These are phyloP conservation scores for Brenthis ino DNA, from an alignment of 2,888 invertebrate species.

Conservation along the genomic window DNA sequence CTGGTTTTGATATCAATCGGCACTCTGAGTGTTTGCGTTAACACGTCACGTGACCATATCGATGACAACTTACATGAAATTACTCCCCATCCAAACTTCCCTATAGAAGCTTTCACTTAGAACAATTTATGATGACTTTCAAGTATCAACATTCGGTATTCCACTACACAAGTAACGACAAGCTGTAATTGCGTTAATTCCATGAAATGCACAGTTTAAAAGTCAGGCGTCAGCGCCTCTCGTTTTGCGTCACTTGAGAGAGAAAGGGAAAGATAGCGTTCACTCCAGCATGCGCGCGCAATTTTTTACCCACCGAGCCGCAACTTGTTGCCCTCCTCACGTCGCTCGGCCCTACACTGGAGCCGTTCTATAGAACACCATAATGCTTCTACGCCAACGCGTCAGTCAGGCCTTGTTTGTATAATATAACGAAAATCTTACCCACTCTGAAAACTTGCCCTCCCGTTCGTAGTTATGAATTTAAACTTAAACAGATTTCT, in stretches of 20 bases:
- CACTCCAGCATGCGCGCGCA: conserved; percentile 54
- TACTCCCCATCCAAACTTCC: too few relatives aligned
- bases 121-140: background rate
- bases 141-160: background rate
- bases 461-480: too few relatives aligned
- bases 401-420: conserved; percentile 3
- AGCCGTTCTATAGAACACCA: conserved; percentile 3
- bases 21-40: too few relatives aligned
- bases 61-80: too few relatives aligned
- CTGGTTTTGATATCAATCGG: too few relatives aligned
- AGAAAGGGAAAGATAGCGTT: conserved; percentile 38
- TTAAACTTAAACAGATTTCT: too few relatives aligned
- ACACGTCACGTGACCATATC: too few relatives aligned
- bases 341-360: background rate
- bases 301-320: conserved; percentile 39
- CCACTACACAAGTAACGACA: conserved; percentile 5
- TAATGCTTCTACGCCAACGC: background rate
- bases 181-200: conserved; percentile 22
- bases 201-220: conserved; percentile 28
- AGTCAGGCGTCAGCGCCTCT: conserved; percentile 11
- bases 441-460: too few relatives aligned
- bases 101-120: too few relatives aligned
- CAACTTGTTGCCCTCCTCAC: conserved; percentile 53
- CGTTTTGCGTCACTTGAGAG: conserved; percentile 15
- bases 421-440: background rate